Percentiles rank a stretch among this genome's conserved stretches.
These are phyloP conservation scores for Neodiprion fabricii DNA, from an alignment of 1,140 invertebrate genomes.

Conservation along the genomic window DNA sequence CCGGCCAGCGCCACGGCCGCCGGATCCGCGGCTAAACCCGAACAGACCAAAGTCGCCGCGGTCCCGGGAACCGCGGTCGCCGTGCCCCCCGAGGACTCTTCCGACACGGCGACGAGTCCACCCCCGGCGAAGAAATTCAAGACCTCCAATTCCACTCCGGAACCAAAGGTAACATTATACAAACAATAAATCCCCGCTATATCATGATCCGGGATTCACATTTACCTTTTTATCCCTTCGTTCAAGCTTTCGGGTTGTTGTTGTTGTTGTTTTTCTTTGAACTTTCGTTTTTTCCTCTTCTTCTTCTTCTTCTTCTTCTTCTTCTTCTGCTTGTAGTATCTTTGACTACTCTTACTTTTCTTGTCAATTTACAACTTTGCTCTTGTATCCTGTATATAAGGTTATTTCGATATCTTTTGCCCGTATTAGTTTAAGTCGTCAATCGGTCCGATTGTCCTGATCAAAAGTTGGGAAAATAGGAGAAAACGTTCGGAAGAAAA, in stretches of 20 bases:
- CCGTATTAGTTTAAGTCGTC: too few species aligned
- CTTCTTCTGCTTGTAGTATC: too few species aligned
- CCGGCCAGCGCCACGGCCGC: conserved; percentile 62
- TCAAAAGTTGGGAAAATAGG: too few species aligned
- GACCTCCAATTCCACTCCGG: conserved; percentile 55
- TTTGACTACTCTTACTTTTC: conserved; percentile 3
- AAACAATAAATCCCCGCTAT: too few species aligned
- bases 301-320: neutral
- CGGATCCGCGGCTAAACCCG: conserved; percentile 59
- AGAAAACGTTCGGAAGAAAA: too few species aligned
- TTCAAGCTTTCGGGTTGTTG: neutral
- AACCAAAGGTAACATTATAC: conserved; percentile 66
- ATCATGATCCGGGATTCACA: too few species aligned
- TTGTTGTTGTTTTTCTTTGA: neutral
- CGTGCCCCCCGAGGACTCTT: conserved; percentile 60
- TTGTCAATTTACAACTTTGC: neutral
- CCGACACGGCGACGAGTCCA: conserved; percentile 62
- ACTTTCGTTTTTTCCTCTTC: neutral
- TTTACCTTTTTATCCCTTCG: too few species aligned
- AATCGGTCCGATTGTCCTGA: too few species aligned
- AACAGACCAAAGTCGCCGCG: conserved; percentile 61
- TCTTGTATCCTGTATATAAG: too few species aligned
- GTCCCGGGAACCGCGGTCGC: conserved; percentile 51
- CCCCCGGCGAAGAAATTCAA: conserved; percentile 74
- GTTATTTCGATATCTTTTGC: too few species aligned